Evolutionary conservation across 2,113 vertebrate genomes (phyloP).

Genomic region (Aegotheles bennettii): DNA sequence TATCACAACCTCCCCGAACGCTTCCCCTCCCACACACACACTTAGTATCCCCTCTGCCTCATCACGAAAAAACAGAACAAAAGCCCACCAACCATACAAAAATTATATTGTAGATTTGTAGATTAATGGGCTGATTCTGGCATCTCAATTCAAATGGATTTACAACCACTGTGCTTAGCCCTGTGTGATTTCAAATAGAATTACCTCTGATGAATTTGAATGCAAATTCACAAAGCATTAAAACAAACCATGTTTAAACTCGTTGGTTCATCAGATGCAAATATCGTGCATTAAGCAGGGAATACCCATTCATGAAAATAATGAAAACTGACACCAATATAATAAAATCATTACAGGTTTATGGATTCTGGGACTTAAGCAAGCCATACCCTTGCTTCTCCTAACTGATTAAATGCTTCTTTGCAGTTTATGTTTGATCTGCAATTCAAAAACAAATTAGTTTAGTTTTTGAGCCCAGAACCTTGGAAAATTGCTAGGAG

Average conservation of each 20-base stretch:
- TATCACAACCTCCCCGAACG: not conserved
- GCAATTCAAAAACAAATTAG: slow-evolving; percentile 51
- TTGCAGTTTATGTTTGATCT: slow-evolving; percentile 42
- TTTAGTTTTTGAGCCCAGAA: slow-evolving; percentile 56
- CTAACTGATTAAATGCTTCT: slow-evolving; percentile 62
- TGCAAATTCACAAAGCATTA: slow-evolving; percentile 73
- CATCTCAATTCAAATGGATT: slow-evolving; percentile 69
- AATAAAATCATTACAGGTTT: slow-evolving; percentile 70
- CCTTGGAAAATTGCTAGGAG: slow-evolving; percentile 49
- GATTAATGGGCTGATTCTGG: slow-evolving; percentile 62
- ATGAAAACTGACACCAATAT: slow-evolving; percentile 67
- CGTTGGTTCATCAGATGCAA: slow-evolving; percentile 64
- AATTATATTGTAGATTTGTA: slow-evolving; percentile 42
- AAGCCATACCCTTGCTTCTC: slow-evolving; percentile 55
- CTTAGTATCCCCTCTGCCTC: not conserved
- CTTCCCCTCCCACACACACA: not conserved
- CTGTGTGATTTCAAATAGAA: slow-evolving; percentile 73
- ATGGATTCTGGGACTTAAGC: slow-evolving; percentile 55
- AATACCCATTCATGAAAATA: slow-evolving; percentile 66
- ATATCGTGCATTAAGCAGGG: slow-evolving; percentile 59
- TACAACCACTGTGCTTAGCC: slow-evolving; percentile 62
- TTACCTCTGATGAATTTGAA: slow-evolving; percentile 73
- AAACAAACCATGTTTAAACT: slow-evolving; percentile 67
- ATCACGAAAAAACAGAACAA: not conserved
- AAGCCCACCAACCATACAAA: not conserved